Conservation (phyloP, 1,140 invertebrate genomes). For the Agraylea sexmaculata region DNA sequence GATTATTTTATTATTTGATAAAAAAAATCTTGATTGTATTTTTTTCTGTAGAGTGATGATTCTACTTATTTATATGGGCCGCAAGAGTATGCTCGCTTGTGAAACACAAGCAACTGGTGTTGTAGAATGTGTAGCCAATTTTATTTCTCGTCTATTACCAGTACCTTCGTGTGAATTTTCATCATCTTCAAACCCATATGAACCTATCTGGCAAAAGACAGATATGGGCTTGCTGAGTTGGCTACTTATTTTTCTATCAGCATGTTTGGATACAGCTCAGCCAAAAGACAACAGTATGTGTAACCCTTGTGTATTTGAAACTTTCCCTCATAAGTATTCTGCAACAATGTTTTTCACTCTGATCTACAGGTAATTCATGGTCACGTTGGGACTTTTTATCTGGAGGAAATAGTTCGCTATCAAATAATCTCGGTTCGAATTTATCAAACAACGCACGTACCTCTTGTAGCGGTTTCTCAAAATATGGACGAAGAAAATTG, state of each 20-base stretch:
- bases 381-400: slow-evolving; percentile 73
- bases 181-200: slow-evolving; percentile 18
- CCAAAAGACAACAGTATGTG: slow-evolving; percentile 33
- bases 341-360: slow-evolving; percentile 13
- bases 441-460: slow-evolving; percentile 11
- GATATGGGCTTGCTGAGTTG: slow-evolving; percentile 64
- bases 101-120: slow-evolving; percentile 22
- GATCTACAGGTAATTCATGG: slow-evolving; percentile 31
- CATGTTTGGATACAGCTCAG: slow-evolving; percentile 54
- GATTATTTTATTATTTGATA: neutral
- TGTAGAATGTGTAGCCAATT: slow-evolving; percentile 34
- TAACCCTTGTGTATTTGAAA: neutral
- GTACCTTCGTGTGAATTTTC: slow-evolving; percentile 25
- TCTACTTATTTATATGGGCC: slow-evolving; percentile 72
- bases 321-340: neutral
- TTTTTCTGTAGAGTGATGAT: slow-evolving; percentile 61
- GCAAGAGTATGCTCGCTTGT: slow-evolving; percentile 52
- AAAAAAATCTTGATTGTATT: neutral
- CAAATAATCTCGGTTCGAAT: slow-evolving; percentile 23
- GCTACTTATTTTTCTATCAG: slow-evolving; percentile 64
- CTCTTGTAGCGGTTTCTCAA: slow-evolving; percentile 24
- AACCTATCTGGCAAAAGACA: slow-evolving; percentile 28
- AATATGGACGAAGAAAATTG: slow-evolving; percentile 33
- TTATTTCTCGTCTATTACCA: slow-evolving; percentile 35
- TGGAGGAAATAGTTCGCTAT: slow-evolving; percentile 40